These are phyloP conservation scores for Zosterops lateralis DNA, from an alignment of 2,113 vertebrate genomes.

Conservation along the genomic window DNA sequence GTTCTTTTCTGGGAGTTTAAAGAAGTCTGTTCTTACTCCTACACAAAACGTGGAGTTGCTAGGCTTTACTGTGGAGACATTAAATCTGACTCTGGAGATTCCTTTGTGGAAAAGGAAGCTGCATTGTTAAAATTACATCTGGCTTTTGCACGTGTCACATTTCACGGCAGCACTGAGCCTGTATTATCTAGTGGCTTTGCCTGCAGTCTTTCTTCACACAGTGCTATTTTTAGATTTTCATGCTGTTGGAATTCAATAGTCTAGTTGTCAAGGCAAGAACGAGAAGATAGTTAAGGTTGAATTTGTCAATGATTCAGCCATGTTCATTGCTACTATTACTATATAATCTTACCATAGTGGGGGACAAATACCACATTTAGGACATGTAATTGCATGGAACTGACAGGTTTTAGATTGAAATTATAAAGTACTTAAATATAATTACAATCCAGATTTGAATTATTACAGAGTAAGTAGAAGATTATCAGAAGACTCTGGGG, in stretches of 20 bases:
- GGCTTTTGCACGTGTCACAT: conserved; percentile 54
- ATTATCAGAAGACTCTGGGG: background rate
- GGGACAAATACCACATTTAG: background rate
- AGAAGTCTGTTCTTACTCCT: conserved; percentile 58
- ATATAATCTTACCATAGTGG: background rate
- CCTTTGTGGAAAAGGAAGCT: conserved; percentile 47
- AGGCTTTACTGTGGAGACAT: conserved; percentile 51
- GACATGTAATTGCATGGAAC: background rate
- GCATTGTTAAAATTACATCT: conserved; percentile 61
- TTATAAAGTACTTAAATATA: background rate
- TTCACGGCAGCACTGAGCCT: conserved; percentile 43
- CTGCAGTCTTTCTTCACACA: conserved; percentile 38
- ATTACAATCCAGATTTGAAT: background rate
- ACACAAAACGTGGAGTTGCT: conserved; percentile 60
- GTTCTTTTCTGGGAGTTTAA: conserved; percentile 22
- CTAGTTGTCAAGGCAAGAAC: conserved; percentile 63
- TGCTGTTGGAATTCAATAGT: conserved; percentile 59
- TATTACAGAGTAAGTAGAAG: background rate
- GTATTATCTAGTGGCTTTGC: conserved; percentile 50
- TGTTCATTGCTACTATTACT: conserved; percentile 26
- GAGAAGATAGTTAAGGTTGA: conserved; percentile 42
- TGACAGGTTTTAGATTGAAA: conserved; percentile 1
- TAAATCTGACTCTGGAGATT: conserved; percentile 62
- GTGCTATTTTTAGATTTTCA: conserved; percentile 68
- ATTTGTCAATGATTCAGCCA: conserved; percentile 71